Evolutionary conservation across 1,140 invertebrate species (phyloP).

Genomic region (Eciton burchellii): DNA sequence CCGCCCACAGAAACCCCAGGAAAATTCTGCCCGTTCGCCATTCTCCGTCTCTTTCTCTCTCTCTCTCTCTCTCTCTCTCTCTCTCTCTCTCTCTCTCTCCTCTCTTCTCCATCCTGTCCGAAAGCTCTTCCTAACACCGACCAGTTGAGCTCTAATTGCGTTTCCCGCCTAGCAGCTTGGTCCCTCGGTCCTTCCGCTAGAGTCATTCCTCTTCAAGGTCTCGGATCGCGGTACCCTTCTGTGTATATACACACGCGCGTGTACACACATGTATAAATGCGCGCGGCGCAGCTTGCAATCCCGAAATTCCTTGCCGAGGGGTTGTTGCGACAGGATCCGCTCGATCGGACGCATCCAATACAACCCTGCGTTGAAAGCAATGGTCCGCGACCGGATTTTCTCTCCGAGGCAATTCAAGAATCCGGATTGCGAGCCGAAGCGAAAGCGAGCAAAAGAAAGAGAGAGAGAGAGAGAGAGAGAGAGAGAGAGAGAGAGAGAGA

Average conservation of each 20-base stretch:
- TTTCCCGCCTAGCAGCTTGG: conserved; percentile 68
- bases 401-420: conserved; percentile 52
- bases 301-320: conserved; percentile 54
- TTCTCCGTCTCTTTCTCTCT: background rate
- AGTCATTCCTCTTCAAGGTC: conserved; percentile 64
- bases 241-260: conserved; percentile 44
- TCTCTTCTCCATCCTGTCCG: conserved; percentile 8
- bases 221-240: conserved; percentile 45
- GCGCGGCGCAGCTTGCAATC: conserved; percentile 36
- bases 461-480: background rate
- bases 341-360: conserved; percentile 59
- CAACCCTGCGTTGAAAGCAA: conserved; percentile 54
- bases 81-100: no score
- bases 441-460: background rate
- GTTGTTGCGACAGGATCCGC: conserved; percentile 58
- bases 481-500: background rate
- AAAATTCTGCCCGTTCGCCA: conserved; percentile 52
- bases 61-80: background rate
- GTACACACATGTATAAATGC: conserved; percentile 31
- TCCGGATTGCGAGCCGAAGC: conserved; percentile 33
- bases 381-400: conserved; percentile 59
- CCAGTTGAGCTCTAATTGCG: conserved; percentile 77
- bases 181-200: conserved; percentile 63
- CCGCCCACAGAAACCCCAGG: conserved; percentile 56
- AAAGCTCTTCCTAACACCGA: conserved; percentile 65